Conservation (phyloP, 2,888 invertebrate species). For the Azorinus chamasolen region DNA sequence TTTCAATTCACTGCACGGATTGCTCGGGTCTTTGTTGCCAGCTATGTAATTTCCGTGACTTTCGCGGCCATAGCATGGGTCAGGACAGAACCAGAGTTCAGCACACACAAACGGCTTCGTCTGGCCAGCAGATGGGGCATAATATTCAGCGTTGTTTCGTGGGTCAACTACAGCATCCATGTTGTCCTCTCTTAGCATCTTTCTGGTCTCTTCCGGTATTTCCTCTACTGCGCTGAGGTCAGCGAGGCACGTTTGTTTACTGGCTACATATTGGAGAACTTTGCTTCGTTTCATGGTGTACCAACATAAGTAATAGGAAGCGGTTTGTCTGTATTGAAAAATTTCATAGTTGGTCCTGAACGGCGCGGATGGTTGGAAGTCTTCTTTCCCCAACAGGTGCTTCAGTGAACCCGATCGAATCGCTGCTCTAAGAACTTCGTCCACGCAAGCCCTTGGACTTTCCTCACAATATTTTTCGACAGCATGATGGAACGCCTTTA, state of each 20-base stretch:
- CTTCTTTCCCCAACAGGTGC: slow-evolving; percentile 10
- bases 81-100: slow-evolving; percentile 80
- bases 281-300: slow-evolving; percentile 65
- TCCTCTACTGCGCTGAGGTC: slow-evolving; percentile 56
- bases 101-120: slow-evolving; percentile 73
- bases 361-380: slow-evolving; percentile 25
- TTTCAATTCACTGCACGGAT: slow-evolving; percentile 70
- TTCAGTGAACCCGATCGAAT: slow-evolving; percentile 51
- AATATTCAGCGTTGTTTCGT: slow-evolving; percentile 10
- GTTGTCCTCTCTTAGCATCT: slow-evolving; percentile 5
- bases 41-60: slow-evolving; percentile 53
- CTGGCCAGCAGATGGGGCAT: slow-evolving; percentile 15
- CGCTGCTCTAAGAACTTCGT: slow-evolving; percentile 56
- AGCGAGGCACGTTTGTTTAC: slow-evolving; percentile 57
- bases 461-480: slow-evolving; percentile 57
- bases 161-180: slow-evolving; percentile 36
- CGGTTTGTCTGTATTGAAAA: slow-evolving; percentile 75
- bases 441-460: slow-evolving; percentile 63
- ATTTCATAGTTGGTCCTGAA: slow-evolving; percentile 60
- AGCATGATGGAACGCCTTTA: slow-evolving; percentile 56
- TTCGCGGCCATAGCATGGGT: slow-evolving; percentile 75
- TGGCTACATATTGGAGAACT: slow-evolving; percentile 14
- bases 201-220: slow-evolving; percentile 24
- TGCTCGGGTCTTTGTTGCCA: slow-evolving; percentile 38
- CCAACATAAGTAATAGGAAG: slow-evolving; percentile 81